Evolutionary conservation across 2,888 invertebrate genomes (phyloP).

Genomic region (Athalia rosae): DNA sequence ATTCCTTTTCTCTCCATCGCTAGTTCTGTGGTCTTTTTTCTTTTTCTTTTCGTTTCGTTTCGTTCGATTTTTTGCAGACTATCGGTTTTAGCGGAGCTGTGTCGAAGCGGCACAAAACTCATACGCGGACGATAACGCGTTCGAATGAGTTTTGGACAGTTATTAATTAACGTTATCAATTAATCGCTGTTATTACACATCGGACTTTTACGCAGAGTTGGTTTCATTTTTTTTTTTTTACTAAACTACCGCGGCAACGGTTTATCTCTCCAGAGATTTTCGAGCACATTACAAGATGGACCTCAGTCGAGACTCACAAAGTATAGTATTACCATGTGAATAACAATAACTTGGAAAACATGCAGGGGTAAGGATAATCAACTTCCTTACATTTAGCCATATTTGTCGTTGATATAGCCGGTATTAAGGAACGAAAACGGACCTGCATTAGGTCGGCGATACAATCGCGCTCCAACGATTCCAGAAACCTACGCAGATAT

Average conservation of each 20-base stretch:
- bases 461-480: conserved; percentile 23
- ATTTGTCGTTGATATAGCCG: not conserved
- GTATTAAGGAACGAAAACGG: conserved; percentile 3
- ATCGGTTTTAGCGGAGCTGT: no score
- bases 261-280: no score
- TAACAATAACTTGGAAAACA: not conserved
- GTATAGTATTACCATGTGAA: not conserved
- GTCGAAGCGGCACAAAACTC: no score
- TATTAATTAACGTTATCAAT: no score
- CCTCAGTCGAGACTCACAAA: not conserved
- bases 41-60: not conserved
- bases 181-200: no score
- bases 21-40: no score
- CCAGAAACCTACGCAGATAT: conserved; percentile 20
- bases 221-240: no score
- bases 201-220: no score
- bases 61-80: not conserved
- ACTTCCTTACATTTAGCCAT: not conserved
- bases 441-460: conserved; percentile 30
- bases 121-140: no score
- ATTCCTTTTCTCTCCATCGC: conserved; percentile 2
- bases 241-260: no score
- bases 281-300: no score
- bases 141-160: no score
- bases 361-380: not conserved